phyloP scores from a whole-genome alignment of 1,140 invertebrate species.

The Sarcophaga bullata region DNA sequence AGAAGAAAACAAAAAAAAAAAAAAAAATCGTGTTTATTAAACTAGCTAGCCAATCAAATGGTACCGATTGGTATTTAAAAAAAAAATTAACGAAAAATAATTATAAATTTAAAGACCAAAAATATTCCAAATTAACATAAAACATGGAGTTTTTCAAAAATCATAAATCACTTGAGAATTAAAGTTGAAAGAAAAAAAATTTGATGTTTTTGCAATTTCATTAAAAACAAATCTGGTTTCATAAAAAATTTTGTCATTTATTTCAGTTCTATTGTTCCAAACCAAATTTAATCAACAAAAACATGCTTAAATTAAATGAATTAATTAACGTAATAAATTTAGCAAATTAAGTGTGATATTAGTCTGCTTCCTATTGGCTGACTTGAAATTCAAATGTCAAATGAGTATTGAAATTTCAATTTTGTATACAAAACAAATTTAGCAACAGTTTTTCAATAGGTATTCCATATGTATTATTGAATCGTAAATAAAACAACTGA shows the following conservation, averaged over 20 bases:
- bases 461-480: no score
- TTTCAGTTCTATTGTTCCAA: background rate
- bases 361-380: background rate
- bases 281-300: background rate
- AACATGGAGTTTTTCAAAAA: background rate
- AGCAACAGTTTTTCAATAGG: no score
- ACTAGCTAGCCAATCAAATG: no score
- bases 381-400: no score
- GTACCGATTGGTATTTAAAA: background rate
- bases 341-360: constrained; percentile 24
- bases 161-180: background rate
- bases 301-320: background rate
- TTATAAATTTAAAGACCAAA: constrained; percentile 1
- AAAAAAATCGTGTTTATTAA: no score
- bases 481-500: background rate
- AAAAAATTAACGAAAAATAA: background rate
- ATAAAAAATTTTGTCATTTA: background rate
- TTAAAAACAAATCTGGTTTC: background rate
- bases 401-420: no score
- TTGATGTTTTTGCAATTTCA: background rate
- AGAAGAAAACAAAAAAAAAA: no score
- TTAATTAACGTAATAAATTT: constrained; percentile 21
- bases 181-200: background rate
- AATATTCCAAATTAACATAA: constrained; percentile 13
- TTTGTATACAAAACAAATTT: no score